Base-by-base conservation (phyloP, 2,113 vertebrate species). In the Natator depressus region DNA sequence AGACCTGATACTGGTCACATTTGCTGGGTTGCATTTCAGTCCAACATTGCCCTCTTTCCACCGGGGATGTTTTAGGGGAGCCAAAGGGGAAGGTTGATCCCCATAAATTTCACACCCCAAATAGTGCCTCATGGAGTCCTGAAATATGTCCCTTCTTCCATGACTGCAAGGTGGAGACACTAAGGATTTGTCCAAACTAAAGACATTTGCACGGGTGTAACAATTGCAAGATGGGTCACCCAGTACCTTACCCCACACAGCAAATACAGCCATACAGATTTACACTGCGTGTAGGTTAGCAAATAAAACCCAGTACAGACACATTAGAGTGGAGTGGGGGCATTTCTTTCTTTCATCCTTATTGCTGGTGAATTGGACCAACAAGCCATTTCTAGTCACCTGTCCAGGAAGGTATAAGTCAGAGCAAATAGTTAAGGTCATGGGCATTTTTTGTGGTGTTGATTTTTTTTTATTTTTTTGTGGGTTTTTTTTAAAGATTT, bases 371-470 rank as follows among this genome's bases (percentile, higher is more conserved):
- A 97, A 94, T 87, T 69, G 55, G 95, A 96, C 96, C 96, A 97
- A 96, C 95, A 92, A 94, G 92, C 91, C 92, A 81, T 89, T 89
- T 95, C 92, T 81, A 88, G 84, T 91, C 93, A 95, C 96, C 95
- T 95, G 87, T 82, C 94, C 91, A 95, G 96, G 95, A 97, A 98
- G 97, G 97, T 97, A 91, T 91, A 97, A 93, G 94, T 96, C 96
- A 97, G 96, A 97, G 96, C 94, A 96, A 94, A 97, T 94, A 96
- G 89, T 97, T 98, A 98, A 97, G 97, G 97, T 98, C 97, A 89
- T 97, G 97, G 97, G 97, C 96, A 97, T 96, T 97, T 96, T 87
- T 97, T 97, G 88, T 96, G 65, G 3, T 19, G 65, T 38, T 72
- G 5, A 57, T 91, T 93, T 96, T 95, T 93, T 79, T 93, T 86